These are phyloP conservation scores for Dicyrtoma fusca DNA, from an alignment of 2,888 invertebrate genomes.

Conservation along the genomic window DNA sequence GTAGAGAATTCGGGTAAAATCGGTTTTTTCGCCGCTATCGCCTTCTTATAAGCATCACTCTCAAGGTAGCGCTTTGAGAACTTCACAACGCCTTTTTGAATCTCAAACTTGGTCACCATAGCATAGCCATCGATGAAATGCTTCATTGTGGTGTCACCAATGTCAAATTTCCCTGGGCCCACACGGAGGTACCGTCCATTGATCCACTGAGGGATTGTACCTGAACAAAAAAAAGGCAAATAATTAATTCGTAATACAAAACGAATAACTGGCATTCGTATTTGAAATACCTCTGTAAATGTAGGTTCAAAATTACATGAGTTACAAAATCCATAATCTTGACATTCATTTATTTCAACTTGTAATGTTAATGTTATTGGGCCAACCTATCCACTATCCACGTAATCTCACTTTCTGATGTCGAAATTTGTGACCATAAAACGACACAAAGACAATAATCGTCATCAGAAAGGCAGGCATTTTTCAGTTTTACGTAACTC, in stretches of 20 bases:
- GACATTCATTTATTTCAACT: too few relatives aligned
- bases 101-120: conserved; percentile 61
- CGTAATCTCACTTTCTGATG: neutral
- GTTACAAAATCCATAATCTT: too few relatives aligned
- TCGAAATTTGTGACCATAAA: too few relatives aligned
- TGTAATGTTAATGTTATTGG: too few relatives aligned
- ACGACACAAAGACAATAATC: too few relatives aligned
- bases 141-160: conserved; percentile 60
- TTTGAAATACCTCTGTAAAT: too few relatives aligned
- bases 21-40: conserved; percentile 60
- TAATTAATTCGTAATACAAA: too few relatives aligned
- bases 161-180: conserved; percentile 63
- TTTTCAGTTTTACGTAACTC: neutral
- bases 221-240: conserved; percentile 50
- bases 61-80: conserved; percentile 60
- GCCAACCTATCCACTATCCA: too few relatives aligned
- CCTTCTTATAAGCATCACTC: conserved; percentile 61
- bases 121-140: conserved; percentile 64
- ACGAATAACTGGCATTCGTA: too few relatives aligned
- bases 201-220: conserved; percentile 61
- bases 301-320: too few relatives aligned
- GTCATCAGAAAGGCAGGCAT: too few relatives aligned
- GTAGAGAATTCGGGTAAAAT: conserved; percentile 63
- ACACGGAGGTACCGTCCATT: conserved; percentile 61
- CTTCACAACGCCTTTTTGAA: conserved; percentile 60